These are phyloP conservation scores for Onychorhynchus coronatus DNA, from an alignment of 2,113 vertebrate species.

Conservation along the genomic window DNA sequence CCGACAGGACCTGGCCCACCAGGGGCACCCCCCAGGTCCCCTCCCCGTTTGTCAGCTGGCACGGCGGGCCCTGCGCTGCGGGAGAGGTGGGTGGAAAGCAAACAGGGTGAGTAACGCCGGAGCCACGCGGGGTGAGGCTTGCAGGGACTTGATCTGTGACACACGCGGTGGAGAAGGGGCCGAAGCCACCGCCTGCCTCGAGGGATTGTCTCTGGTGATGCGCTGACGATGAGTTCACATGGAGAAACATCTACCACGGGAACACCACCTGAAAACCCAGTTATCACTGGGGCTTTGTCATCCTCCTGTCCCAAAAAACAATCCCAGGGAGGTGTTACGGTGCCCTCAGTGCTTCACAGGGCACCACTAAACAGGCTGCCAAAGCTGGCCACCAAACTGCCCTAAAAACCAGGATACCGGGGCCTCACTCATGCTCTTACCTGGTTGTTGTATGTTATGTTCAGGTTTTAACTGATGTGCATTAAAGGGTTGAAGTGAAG, in stretches of 20 bases:
- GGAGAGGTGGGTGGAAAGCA: background rate
- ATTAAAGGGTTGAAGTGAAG: background rate
- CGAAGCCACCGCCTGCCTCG: background rate
- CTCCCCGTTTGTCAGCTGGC: background rate
- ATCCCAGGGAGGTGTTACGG: background rate
- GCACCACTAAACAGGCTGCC: background rate
- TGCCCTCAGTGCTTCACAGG: background rate
- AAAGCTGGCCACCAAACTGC: background rate
- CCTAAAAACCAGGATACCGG: background rate
- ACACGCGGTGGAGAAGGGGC: background rate
- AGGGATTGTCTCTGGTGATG: background rate
- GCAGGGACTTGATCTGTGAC: background rate
- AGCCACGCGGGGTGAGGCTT: background rate
- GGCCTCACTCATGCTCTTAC: accelerated
- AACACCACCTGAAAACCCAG: conserved; percentile 89
- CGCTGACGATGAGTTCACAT: background rate
- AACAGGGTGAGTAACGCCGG: background rate
- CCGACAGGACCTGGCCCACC: background rate
- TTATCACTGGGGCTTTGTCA: conserved; percentile 90
- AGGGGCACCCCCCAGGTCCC: background rate
- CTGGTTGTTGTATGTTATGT: accelerated
- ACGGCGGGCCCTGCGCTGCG: background rate
- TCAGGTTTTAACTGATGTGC: background rate
- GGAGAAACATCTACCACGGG: conserved; percentile 78
- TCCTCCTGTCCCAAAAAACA: conserved; percentile 83